Evolutionary conservation across 2,113 vertebrate species (phyloP), one percentile per base, ranked within the genome.

Genomic region (Phylloscopus whistleri): DNA sequence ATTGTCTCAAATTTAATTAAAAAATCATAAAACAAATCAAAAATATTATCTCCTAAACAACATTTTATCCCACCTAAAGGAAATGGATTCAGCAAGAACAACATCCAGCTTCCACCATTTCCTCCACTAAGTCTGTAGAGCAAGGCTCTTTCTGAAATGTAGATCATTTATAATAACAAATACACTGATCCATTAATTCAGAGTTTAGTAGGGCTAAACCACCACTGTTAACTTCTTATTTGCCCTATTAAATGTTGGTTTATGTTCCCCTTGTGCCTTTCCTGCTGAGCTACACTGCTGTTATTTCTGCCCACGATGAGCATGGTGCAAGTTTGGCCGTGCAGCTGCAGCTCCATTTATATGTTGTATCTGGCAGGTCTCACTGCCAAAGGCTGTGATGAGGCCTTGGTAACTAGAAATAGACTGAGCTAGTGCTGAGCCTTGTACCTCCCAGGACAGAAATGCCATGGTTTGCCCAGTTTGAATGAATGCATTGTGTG

Each of bases 221-320:
- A 62, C 31, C 26, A 14, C 70, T 3, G 2, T 43, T 95, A 79
- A 64, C 31, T 68, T 84, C n/a, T 75, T 67, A 51, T 74, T 91
- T 93, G 39, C 58, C 72, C 43, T 80, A 4, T 63, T 63, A 83
- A 91, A 66, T 37, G 26, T 63, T 51, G 37, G 0, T 62, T 39
- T 28, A 20, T 41, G 26, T 28, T 95, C 35, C 58, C 8, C 33
- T 6, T 1, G 1, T 72, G 37, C 35, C 87, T 95, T 68, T 90
- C 46, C 58, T 70, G 30, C 63, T 77, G 70, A 39, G 60, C 62
- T 80, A 48, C 27, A 14, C 18, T 48, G 30, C 63, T 70, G 55
- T 79, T 95, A 58, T 69, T 93, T 95, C 83, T 82, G 87, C 80
- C 59, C 51, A 17, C 6, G 28, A 62, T 63, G 80, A 44, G 60